Evolutionary conservation across 1,140 invertebrate species (phyloP).

Genomic region (Arctopsyche grandis): DNA sequence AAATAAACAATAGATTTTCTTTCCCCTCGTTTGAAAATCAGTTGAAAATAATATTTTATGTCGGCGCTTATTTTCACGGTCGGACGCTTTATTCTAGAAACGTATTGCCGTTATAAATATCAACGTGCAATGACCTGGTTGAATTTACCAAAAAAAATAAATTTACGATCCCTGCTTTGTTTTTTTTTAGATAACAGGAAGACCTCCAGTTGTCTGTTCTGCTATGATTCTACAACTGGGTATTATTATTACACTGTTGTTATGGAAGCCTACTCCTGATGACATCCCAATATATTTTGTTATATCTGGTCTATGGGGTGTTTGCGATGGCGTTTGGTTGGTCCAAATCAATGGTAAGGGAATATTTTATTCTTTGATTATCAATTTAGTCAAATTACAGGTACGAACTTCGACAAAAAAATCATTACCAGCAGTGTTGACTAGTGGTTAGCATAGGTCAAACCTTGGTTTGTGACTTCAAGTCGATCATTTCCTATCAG

Average conservation of each 20-base stretch:
- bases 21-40: not conserved
- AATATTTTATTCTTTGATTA: not conserved
- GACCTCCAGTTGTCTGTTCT: slow-evolving; percentile 77
- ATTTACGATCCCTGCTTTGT: not conserved
- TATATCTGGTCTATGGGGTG: slow-evolving; percentile 88
- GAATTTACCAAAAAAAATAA: too few relatives aligned
- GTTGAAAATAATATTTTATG: not conserved
- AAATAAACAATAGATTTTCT: not conserved
- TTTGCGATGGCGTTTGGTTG: slow-evolving; percentile 91
- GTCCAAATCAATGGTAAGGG: slow-evolving; percentile 91
- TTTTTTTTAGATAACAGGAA: slow-evolving; percentile 71
- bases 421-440: too few relatives aligned
- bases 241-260: slow-evolving; percentile 72
- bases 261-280: slow-evolving; percentile 79
- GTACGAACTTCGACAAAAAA: too few relatives aligned
- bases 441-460: too few relatives aligned
- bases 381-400: not conserved
- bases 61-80: not conserved
- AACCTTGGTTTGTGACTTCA: too few relatives aligned
- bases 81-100: not conserved
- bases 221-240: slow-evolving; percentile 75
- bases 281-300: slow-evolving; percentile 79
- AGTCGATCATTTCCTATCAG: too few relatives aligned
- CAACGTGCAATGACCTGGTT: too few relatives aligned
- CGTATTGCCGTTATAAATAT: not conserved